Evolutionary conservation across 2,797 vertebrate species (phyloP).

Genomic region (Anguilla marmorata): DNA sequence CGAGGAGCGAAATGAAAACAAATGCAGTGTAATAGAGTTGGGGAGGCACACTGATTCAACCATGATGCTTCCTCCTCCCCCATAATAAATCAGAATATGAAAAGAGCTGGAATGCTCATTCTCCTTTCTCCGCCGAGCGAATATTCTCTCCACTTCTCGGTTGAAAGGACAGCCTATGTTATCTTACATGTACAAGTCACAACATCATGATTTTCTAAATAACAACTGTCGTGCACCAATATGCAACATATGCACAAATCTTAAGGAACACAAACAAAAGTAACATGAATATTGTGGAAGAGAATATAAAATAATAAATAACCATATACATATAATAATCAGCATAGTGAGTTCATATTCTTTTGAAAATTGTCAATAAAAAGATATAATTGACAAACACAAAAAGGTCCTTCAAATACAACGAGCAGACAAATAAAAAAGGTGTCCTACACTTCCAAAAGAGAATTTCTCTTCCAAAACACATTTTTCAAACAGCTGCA

Average conservation of each 20-base stretch:
- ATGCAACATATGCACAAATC: neutral
- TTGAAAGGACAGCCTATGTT: neutral
- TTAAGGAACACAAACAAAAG: too few species aligned
- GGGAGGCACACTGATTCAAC: constrained; percentile 20
- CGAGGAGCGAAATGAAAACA: constrained; percentile 40
- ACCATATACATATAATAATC: neutral
- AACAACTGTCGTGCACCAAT: neutral
- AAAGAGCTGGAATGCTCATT: neutral
- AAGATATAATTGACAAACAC: neutral
- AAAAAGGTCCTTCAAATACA: neutral
- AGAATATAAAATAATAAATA: neutral
- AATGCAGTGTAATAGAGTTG: constrained; percentile 37
- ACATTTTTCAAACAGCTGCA: neutral
- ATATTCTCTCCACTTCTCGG: neutral
- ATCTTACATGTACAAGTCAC: neutral
- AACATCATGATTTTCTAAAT: neutral
- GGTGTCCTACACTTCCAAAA: constrained; percentile 43
- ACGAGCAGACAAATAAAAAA: constrained; percentile 55
- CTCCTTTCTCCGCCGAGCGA: neutral
- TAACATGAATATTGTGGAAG: neutral
- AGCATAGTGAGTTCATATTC: neutral
- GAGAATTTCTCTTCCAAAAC: neutral
- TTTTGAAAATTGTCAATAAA: neutral
- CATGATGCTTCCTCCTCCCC: neutral
- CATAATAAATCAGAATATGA: constrained; percentile 28